These are phyloP conservation scores for Apodemus sylvaticus DNA, from an alignment of 2,113 vertebrate genomes.

Conservation along the genomic window DNA sequence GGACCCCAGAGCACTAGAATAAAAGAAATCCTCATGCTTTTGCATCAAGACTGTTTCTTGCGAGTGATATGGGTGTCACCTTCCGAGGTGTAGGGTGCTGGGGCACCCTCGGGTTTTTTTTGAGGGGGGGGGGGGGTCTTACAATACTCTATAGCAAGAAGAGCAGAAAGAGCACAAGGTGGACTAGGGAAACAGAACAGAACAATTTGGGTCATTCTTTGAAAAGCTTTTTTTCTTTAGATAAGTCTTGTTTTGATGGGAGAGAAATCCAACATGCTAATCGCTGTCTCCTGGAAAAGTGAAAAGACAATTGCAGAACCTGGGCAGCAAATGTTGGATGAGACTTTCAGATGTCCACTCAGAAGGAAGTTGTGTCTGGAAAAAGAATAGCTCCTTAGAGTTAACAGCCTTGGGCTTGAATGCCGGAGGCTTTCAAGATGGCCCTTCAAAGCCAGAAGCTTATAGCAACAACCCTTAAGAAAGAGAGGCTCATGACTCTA, in stretches of 20 bases:
- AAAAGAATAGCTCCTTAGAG: not conserved
- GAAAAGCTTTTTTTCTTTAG: constrained; percentile 34
- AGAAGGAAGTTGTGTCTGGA: not conserved
- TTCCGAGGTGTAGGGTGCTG: no score
- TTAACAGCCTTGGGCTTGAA: not conserved
- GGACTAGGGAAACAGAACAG: not conserved
- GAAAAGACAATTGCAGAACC: not conserved
- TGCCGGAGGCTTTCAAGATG: no score
- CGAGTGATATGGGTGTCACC: no score
- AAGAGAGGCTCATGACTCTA: not conserved
- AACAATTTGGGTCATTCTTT: not conserved
- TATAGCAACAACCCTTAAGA: not conserved
- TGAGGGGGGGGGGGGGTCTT: no score
- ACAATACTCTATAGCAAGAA: not conserved
- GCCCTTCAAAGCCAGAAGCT: not conserved
- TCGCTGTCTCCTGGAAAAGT: not conserved
- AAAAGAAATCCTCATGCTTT: no score
- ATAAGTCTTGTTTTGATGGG: not conserved
- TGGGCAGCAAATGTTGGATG: not conserved
- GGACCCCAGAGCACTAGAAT: no score
- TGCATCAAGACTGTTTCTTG: no score
- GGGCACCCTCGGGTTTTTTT: no score
- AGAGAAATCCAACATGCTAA: not conserved
- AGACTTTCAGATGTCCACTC: not conserved
- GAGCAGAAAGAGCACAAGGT: not conserved